Percentiles rank a stretch among this genome's conserved stretches.
These are phyloP conservation scores for Carabus problematicus DNA, from an alignment of 2,888 invertebrate species.

Conservation along the genomic window DNA sequence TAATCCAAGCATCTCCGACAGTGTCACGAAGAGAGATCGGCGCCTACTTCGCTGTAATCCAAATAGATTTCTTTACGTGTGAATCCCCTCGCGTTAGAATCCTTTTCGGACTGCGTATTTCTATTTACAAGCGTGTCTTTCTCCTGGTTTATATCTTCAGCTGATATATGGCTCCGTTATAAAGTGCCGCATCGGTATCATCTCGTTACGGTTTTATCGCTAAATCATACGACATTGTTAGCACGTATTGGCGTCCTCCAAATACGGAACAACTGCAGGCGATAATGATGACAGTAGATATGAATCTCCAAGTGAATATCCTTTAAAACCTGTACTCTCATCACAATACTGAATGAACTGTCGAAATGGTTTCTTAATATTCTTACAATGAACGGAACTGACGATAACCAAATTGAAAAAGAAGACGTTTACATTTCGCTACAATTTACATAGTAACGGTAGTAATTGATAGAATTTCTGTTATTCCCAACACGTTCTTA, in stretches of 20 bases:
- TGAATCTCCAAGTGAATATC: no score
- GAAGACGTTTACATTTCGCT: no score
- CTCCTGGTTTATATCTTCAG: no score
- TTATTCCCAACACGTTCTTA: conserved; percentile 30
- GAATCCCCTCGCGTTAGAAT: conserved; percentile 26
- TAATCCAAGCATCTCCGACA: conserved; percentile 25
- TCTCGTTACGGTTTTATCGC: conserved; percentile 34
- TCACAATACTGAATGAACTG: no score
- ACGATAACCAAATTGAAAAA: no score
- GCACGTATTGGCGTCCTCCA: conserved; percentile 21
- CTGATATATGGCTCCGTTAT: no score
- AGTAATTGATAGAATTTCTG: background rate
- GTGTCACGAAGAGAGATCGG: conserved; percentile 20
- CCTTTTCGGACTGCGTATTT: conserved; percentile 23
- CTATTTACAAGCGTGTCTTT: conserved; percentile 27
- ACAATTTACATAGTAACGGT: no score
- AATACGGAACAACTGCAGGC: background rate
- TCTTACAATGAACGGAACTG: no score
- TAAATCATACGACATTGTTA: conserved; percentile 38
- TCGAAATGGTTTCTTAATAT: no score
- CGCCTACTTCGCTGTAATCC: conserved; percentile 32
- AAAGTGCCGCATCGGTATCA: background rate
- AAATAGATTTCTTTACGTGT: conserved; percentile 42
- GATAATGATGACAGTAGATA: no score
- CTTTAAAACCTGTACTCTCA: no score